Evolutionary conservation across 2,113 vertebrate species (phyloP).

Genomic region (Jaculus jaculus): DNA sequence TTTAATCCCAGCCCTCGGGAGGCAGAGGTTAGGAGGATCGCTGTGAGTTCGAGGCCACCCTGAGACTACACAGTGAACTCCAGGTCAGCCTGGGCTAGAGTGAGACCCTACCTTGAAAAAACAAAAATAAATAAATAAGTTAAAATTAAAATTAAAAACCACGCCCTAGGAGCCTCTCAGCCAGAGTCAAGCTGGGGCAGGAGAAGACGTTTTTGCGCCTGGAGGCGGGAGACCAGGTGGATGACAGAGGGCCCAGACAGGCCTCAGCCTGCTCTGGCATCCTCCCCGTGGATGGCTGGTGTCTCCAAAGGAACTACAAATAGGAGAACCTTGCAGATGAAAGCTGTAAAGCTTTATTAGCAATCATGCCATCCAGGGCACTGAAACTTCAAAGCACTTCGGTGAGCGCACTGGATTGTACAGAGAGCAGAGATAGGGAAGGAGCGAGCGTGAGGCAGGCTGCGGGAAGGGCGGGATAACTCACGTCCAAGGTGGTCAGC

Average conservation of each 20-base stretch:
- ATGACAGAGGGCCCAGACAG: not conserved
- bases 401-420: no score
- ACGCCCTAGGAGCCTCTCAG: not conserved
- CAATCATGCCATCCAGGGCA: not conserved
- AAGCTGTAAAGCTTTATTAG: conserved; percentile 26
- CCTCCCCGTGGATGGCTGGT: not conserved
- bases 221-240: not conserved
- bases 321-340: not conserved
- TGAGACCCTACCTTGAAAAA: no score
- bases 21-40: no score
- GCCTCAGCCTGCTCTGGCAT: conserved; percentile 4
- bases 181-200: conserved; percentile 60
- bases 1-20: no score
- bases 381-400: conserved; percentile 56
- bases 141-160: no score
- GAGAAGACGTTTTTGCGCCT: not conserved
- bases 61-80: no score
- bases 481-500: no score
- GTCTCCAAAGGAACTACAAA: conserved; percentile 31
- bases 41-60: no score
- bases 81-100: no score
- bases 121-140: no score
- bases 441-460: not conserved
- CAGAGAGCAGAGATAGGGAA: not conserved
- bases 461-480: fast-evolving